phyloP scores from a whole-genome alignment of 2,888 invertebrate genomes.

The Yponomeuta malinellus region DNA sequence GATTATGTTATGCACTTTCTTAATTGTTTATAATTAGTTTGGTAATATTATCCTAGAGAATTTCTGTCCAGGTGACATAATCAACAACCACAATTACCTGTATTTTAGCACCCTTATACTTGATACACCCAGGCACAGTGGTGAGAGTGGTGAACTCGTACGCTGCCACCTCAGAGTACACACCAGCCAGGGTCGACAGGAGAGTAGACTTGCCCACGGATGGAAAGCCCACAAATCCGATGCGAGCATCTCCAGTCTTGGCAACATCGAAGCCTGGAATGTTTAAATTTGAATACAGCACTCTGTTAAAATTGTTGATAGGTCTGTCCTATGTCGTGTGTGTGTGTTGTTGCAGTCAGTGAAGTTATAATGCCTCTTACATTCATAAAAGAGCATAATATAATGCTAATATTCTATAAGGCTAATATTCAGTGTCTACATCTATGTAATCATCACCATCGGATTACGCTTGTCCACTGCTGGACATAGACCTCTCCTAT shows the following conservation, averaged over 20 bases:
- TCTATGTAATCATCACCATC: too few species aligned
- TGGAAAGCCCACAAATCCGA: constrained; percentile 99
- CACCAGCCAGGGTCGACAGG: constrained; percentile 97
- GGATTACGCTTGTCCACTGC: too few species aligned
- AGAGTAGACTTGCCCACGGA: constrained; percentile 99
- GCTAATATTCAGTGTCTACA: too few species aligned
- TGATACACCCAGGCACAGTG: constrained; percentile 99
- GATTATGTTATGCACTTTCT: too few species aligned
- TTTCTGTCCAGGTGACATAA: neutral
- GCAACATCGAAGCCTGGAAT: constrained; percentile 94
- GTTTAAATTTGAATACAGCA: neutral
- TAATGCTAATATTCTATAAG: too few species aligned
- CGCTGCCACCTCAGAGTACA: constrained; percentile 99
- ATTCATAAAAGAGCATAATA: too few species aligned
- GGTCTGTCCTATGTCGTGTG: too few species aligned
- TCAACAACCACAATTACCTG: constrained; percentile 75
- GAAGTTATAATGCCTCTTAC: too few species aligned
- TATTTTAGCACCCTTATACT: constrained; percentile 99
- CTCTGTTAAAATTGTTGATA: neutral
- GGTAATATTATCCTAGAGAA: neutral
- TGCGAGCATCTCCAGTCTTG: constrained; percentile 99
- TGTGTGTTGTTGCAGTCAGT: too few species aligned
- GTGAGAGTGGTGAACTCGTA: constrained; percentile 99
- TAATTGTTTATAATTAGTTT: neutral
- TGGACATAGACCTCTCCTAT: too few species aligned